phyloP scores from a whole-genome alignment of 2,113 vertebrate genomes.

The Lepus europaeus region DNA sequence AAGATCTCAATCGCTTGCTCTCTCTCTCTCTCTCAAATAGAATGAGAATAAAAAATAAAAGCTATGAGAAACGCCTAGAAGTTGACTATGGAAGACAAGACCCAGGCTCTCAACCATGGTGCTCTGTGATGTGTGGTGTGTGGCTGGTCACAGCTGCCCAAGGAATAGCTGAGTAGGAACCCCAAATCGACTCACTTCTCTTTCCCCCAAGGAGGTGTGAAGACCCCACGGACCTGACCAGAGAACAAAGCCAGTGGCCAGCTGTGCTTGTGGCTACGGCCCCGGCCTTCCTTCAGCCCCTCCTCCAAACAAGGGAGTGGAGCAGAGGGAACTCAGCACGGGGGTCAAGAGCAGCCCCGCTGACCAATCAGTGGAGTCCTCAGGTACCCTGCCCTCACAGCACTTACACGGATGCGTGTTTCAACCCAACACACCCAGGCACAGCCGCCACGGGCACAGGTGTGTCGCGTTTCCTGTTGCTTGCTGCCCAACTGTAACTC shows the following conservation, averaged over 20 bases:
- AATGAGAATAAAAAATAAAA: too few species aligned
- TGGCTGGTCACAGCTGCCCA: not conserved
- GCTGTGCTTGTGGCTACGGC: not conserved
- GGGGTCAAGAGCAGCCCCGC: not conserved
- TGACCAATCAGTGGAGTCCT: accelerated
- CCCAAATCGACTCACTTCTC: accelerated
- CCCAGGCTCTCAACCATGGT: accelerated
- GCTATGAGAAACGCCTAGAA: not conserved
- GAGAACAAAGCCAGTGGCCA: not conserved
- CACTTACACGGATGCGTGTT: too few species aligned
- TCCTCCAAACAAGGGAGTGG: not conserved
- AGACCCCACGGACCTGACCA: not conserved
- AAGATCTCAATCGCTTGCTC: too few species aligned
- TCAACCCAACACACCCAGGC: not conserved
- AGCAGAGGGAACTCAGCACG: accelerated
- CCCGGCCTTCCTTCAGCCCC: too few species aligned
- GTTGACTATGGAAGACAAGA: accelerated
- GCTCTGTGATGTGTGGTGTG: accelerated
- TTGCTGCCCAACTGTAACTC: not conserved
- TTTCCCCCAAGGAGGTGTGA: not conserved
- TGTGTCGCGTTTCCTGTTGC: not conserved
- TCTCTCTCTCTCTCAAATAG: too few species aligned
- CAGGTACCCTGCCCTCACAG: accelerated
- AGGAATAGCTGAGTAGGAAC: too few species aligned
- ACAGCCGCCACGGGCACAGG: not conserved